Evolutionary conservation across 1,140 invertebrate species (phyloP), one percentile per base, ranked within the genome.

Genomic region (Bombus pascuorum): DNA sequence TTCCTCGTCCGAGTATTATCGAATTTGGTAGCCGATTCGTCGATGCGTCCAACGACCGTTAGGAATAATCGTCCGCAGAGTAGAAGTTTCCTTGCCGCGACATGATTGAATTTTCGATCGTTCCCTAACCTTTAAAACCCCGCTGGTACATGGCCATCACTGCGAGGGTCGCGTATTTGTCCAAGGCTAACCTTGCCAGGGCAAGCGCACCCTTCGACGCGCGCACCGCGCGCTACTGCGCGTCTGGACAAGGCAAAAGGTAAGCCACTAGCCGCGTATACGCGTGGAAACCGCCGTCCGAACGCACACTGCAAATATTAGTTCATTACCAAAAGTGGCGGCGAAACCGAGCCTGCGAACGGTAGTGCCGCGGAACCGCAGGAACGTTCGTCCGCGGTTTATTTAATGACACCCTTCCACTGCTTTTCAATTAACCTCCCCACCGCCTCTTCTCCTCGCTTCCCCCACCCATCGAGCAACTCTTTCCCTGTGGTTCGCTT

Each of bases 271-370:
- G 77, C 18, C n/a, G 32, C 37, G 53, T 79, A 66, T 86, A 86
- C 72, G 82, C 66, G 66, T 71, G 70, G 73, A 88, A 81, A 84
- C 81, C 68, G 82, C 62, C 82, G 86, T 53, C 34, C 78, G 79
- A 66, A 92, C 92, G 93, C 90, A 92, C 93, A 92, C 89, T 80
- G 93, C 93, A 95, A 95, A 95, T 95, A 95, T 95, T 95, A 95
- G 94, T 95, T 95, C 94, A 95, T 95, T 95, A 95, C 91, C 91
- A 94, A 95, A 95, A 95, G 94, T 95, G 94, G 91, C 92, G 90
- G 93, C 86, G 91, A 88, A 91, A 90, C 85, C 89, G 81, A 81
- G 89, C 78, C 89, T 89, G 91, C 91, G 75, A 89, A 85, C 89
- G 68, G 87, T 90, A 90, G 88, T 87, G 89, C 85, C 89, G 91